phyloP scores from a whole-genome alignment of 2,113 vertebrate species.

The Syngnathus floridae region DNA sequence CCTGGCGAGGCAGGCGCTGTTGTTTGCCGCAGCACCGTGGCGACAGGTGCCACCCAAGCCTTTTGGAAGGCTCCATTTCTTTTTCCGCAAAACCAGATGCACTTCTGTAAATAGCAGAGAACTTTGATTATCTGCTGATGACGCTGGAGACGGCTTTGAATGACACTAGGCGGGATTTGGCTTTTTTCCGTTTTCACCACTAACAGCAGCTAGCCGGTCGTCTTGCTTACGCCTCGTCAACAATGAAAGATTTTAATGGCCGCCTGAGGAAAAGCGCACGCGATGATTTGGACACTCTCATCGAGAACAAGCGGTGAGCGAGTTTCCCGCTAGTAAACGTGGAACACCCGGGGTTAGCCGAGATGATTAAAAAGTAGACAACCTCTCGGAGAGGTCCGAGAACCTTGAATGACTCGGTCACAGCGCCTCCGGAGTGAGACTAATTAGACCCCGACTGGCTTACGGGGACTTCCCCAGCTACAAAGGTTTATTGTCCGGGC shows the following conservation, averaged over 20 bases:
- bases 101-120: background rate
- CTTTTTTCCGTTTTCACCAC: too few relatives aligned
- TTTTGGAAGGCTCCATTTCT: slow-evolving; percentile 23
- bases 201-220: too few relatives aligned
- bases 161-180: too few relatives aligned
- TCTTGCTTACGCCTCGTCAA: background rate
- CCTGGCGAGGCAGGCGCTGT: background rate
- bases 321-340: background rate
- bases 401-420: slow-evolving; percentile 9
- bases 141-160: background rate
- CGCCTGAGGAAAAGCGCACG: background rate
- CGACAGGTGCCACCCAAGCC: slow-evolving; percentile 13
- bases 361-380: background rate
- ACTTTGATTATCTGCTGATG: background rate
- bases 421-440: slow-evolving; percentile 26
- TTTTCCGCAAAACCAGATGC: slow-evolving; percentile 2
- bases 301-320: background rate
- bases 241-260: background rate
- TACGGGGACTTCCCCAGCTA: slow-evolving; percentile 24
- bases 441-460: slow-evolving; percentile 45
- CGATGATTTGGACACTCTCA: background rate
- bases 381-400: background rate
- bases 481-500: slow-evolving; percentile 35
- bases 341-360: too few relatives aligned
- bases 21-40: slow-evolving; percentile 10